Evolutionary conservation across 2,888 invertebrate genomes (phyloP).

Genomic region (Cinara cedri): DNA sequence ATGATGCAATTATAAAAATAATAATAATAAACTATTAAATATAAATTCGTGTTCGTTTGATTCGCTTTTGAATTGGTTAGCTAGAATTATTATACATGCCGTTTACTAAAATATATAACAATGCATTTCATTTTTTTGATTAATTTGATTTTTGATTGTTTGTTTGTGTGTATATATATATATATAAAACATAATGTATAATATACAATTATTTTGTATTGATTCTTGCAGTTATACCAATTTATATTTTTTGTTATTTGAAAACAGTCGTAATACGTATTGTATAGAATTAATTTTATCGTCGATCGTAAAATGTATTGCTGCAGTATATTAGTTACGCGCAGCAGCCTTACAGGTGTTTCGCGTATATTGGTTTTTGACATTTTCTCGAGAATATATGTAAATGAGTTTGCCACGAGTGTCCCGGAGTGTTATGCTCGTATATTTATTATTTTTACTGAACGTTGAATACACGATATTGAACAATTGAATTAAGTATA

Average conservation of each 20-base stretch:
- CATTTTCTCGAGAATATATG: conserved; percentile 4
- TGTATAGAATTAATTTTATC: not conserved
- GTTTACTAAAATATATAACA: too few species aligned
- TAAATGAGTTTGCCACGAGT: not conserved
- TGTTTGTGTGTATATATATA: too few species aligned
- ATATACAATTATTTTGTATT: too few species aligned
- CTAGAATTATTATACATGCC: too few species aligned
- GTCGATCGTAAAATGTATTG: not conserved
- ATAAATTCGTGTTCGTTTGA: too few species aligned
- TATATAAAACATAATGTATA: too few species aligned
- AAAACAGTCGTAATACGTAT: not conserved
- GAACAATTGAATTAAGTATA: not conserved
- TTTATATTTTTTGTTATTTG: not conserved
- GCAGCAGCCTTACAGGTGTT: not conserved
- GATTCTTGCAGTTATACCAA: not conserved
- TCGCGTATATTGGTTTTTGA: conserved; percentile 3
- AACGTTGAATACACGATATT: not conserved
- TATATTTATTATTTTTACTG: not conserved
- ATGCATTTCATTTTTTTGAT: too few species aligned
- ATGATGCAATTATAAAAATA: too few species aligned
- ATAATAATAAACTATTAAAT: too few species aligned
- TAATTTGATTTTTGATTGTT: too few species aligned
- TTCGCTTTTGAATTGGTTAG: too few species aligned
- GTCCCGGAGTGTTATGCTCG: not conserved
- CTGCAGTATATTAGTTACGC: not conserved